These are phyloP conservation scores for Fulica atra DNA, from an alignment of 2,113 vertebrate genomes.

Conservation along the genomic window DNA sequence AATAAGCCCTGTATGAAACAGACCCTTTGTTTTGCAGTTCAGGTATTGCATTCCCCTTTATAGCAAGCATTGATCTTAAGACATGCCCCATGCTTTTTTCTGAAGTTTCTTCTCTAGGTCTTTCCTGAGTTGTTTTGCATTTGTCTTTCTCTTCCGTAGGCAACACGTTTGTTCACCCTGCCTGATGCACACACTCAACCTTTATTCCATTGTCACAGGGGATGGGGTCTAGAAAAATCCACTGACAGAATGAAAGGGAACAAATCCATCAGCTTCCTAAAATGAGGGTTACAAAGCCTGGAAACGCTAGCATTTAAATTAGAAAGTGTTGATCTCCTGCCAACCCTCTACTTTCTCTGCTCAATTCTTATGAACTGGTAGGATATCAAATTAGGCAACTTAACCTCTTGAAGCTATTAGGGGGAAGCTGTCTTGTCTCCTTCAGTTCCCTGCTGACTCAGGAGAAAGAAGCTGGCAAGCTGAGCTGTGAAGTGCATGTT, in stretches of 20 bases:
- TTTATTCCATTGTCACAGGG: background rate
- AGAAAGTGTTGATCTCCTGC: background rate
- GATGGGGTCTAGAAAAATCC: background rate
- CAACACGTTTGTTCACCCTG: rapidly evolving
- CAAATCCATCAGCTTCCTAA: background rate
- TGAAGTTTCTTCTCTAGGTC: background rate
- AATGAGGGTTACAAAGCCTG: background rate
- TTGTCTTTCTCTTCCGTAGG: background rate
- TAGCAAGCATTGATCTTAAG: background rate
- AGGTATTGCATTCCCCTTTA: background rate
- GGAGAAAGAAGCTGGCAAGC: background rate
- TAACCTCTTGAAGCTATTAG: constrained; percentile 11
- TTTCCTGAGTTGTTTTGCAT: background rate
- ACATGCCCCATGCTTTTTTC: background rate
- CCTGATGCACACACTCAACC: background rate
- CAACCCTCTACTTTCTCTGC: background rate
- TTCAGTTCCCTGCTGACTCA: constrained; percentile 9
- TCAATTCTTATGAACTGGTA: background rate
- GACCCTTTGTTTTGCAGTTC: background rate
- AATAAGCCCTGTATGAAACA: background rate
- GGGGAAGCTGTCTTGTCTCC: constrained; percentile 12
- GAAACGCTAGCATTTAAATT: constrained; percentile 12
- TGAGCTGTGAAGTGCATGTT: background rate
- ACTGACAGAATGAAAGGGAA: background rate
- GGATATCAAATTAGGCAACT: constrained; percentile 1